These are phyloP conservation scores for Rhaphigaster nebulosa DNA, from an alignment of 2,888 invertebrate species.

Conservation along the genomic window DNA sequence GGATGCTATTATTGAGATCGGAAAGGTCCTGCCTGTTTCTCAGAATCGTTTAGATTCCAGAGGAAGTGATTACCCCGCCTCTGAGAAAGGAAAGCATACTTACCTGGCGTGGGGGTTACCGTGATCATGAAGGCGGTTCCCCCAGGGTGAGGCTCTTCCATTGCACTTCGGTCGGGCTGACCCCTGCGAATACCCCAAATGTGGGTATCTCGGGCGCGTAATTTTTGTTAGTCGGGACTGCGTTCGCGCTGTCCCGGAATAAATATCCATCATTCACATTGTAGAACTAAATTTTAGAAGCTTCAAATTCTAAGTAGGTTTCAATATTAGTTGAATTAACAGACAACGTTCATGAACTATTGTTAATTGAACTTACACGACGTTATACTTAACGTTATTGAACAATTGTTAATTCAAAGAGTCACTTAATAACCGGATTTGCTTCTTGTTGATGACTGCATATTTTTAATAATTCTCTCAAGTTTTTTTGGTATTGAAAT, in stretches of 20 bases:
- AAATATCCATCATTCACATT: background rate
- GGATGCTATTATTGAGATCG: background rate
- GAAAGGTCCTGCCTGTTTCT: background rate
- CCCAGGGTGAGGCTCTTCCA: slow-evolving; percentile 51
- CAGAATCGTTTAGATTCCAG: background rate
- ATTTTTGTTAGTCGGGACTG: slow-evolving; percentile 37
- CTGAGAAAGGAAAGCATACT: background rate
- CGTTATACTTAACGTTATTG: no score
- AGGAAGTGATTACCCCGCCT: background rate
- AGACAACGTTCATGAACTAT: no score
- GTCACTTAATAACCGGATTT: no score
- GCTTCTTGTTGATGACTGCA: no score
- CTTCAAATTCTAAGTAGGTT: no score
- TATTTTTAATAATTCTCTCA: no score
- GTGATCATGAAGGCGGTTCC: slow-evolving; percentile 49
- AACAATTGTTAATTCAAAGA: no score
- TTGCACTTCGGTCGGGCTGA: slow-evolving; percentile 48
- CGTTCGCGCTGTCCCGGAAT: slow-evolving; percentile 33
- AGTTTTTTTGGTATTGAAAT: no score
- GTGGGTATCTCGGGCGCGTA: slow-evolving; percentile 43
- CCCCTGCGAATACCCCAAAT: slow-evolving; percentile 52
- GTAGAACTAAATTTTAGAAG: no score
- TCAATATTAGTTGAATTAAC: no score
- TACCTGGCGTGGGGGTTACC: slow-evolving; percentile 45
- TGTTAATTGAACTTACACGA: no score